Percentiles rank a stretch among this genome's conserved stretches.
These are phyloP conservation scores for Varanus salvator DNA, from an alignment of 2,113 vertebrate species.

Conservation along the genomic window DNA sequence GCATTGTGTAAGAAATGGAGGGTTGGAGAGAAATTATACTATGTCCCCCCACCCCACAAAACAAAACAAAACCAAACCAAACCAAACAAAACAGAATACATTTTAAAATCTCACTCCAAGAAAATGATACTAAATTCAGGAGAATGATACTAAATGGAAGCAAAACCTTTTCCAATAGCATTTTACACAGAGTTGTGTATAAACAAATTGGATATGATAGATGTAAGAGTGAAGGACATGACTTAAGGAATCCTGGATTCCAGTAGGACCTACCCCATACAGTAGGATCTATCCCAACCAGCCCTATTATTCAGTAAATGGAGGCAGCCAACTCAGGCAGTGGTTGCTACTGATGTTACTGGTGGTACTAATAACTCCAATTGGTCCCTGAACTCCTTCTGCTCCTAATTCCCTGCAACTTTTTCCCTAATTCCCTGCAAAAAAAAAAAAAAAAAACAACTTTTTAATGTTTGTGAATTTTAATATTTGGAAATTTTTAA, in stretches of 20 bases:
- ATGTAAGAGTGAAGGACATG: neutral
- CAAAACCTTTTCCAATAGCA: constrained; percentile 52
- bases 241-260: neutral
- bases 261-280: too few relatives aligned
- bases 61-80: too few relatives aligned
- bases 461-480: too few relatives aligned
- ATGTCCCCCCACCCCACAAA: too few relatives aligned
- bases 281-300: constrained; percentile 6
- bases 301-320: neutral
- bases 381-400: too few relatives aligned
- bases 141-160: constrained; percentile 47
- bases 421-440: too few relatives aligned
- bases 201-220: neutral
- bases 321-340: neutral
- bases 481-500: too few relatives aligned
- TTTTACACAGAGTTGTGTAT: constrained; percentile 50
- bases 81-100: too few relatives aligned
- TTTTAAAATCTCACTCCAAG: too few relatives aligned
- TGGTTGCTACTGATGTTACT: neutral
- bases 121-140: constrained; percentile 34
- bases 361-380: too few relatives aligned
- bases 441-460: too few relatives aligned
- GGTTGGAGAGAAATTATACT: neutral
- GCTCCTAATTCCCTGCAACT: too few relatives aligned
- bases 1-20: neutral